phyloP scores from a whole-genome alignment of 2,888 invertebrate genomes.

The Drosophila cracens region DNA sequence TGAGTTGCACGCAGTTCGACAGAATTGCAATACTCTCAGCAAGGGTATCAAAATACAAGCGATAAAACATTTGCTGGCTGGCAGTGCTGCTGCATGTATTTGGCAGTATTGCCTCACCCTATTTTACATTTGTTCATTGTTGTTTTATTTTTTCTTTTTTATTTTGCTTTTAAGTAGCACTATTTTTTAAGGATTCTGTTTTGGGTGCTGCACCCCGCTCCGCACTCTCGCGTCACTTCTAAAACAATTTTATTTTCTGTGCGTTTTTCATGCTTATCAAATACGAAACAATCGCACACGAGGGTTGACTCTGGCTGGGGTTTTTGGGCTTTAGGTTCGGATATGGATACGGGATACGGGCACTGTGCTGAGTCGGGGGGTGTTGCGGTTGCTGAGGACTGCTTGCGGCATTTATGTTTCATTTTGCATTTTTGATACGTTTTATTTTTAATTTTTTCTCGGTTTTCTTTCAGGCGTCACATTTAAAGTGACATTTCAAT shows the following conservation, averaged over 20 bases:
- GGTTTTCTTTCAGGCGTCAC: constrained; percentile 47
- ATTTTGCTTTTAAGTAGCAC: constrained; percentile 76
- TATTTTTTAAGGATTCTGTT: constrained; percentile 79
- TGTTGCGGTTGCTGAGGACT: constrained; percentile 55
- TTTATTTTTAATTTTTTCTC: constrained; percentile 57
- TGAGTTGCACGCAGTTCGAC: not conserved
- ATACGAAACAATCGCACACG: constrained; percentile 80
- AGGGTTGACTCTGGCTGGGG: constrained; percentile 55
- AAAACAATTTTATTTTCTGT: constrained; percentile 67
- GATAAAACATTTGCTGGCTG: constrained; percentile 76
- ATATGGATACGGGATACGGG: constrained; percentile 7
- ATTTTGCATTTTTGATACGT: constrained; percentile 75
- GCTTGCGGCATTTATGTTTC: constrained; percentile 73
- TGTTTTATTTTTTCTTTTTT: constrained; percentile 30
- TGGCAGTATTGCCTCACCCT: constrained; percentile 40
- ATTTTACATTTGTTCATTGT: constrained; percentile 65
- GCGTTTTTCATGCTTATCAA: constrained; percentile 82
- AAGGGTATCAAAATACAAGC: constrained; percentile 64
- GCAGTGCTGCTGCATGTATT: constrained; percentile 46
- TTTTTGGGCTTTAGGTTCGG: constrained; percentile 10
- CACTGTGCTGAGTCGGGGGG: not conserved
- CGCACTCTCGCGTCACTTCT: constrained; percentile 32
- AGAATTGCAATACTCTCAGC: not conserved
- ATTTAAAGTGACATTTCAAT: constrained; percentile 83
- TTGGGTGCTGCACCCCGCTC: constrained; percentile 44